Percentiles rank a stretch among this genome's conserved stretches.
phyloP scores from a whole-genome alignment of 2,888 invertebrate genomes.

The Tetranychus piercei region DNA sequence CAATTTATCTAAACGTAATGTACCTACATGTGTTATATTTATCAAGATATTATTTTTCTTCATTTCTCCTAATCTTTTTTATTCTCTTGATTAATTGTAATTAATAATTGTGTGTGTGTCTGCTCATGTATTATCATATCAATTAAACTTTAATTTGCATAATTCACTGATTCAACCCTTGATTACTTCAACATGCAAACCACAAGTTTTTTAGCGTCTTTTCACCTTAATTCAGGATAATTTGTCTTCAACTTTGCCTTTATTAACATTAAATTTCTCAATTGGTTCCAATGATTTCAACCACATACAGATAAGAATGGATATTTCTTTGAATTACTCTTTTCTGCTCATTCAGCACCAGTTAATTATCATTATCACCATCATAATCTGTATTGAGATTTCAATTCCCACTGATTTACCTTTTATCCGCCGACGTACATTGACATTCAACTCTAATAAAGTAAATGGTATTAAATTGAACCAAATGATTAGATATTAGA shows the following conservation, averaged over 20 bases:
- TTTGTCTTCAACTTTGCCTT: no score
- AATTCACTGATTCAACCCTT: background rate
- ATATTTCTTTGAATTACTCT: background rate
- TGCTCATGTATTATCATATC: background rate
- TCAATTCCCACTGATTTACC: background rate
- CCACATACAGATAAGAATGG: no score
- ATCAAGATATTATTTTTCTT: background rate
- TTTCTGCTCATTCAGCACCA: background rate
- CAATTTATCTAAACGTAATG: background rate
- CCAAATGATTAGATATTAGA: slow-evolving; percentile 12
- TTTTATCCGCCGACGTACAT: slow-evolving; percentile 5
- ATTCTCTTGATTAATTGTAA: background rate
- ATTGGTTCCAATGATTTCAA: background rate
- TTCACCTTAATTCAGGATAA: no score
- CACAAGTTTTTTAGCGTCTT: background rate
- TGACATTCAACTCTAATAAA: background rate
- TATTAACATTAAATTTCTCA: no score
- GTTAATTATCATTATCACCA: background rate
- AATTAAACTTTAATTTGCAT: background rate
- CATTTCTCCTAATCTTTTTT: background rate
- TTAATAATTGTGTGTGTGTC: background rate
- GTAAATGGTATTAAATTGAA: background rate
- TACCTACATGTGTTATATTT: background rate
- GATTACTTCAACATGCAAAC: background rate
- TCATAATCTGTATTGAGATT: background rate